Evolutionary conservation across 2,888 invertebrate genomes (phyloP).

Genomic region (Machimus atricapillus): DNA sequence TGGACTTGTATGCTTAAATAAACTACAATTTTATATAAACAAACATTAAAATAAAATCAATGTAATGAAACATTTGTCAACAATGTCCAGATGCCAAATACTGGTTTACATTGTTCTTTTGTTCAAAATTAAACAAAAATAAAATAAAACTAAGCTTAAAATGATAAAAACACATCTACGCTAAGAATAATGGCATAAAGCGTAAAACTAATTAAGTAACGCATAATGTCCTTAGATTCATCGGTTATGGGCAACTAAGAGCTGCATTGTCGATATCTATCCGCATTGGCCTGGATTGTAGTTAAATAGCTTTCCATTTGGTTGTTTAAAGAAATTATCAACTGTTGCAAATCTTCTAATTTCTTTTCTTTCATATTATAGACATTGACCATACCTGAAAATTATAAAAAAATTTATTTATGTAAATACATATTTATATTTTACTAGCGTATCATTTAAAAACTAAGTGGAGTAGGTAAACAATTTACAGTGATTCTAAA

Average conservation of each 20-base stretch:
- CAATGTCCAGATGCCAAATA: conserved; percentile 16
- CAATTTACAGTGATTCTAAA: too few species aligned
- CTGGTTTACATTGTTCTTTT: conserved; percentile 13
- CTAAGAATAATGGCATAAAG: not conserved
- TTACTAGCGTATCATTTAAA: too few species aligned
- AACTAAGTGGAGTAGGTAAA: too few species aligned
- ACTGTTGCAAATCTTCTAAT: conserved; percentile 67
- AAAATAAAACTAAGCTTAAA: not conserved
- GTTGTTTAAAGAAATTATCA: conserved; percentile 68
- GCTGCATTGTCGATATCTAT: conserved; percentile 69
- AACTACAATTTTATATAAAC: not conserved
- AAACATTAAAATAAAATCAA: conserved; percentile 9
- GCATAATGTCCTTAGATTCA: not conserved
- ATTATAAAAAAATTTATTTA: conserved; percentile 45
- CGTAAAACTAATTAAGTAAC: conserved; percentile 31
- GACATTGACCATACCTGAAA: conserved; percentile 67
- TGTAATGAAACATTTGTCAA: conserved; percentile 5
- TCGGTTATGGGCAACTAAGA: not conserved
- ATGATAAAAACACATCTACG: not conserved
- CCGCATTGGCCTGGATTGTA: conserved; percentile 69
- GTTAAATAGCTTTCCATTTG: conserved; percentile 70
- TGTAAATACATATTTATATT: not conserved
- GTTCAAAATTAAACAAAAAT: not conserved
- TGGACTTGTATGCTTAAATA: conserved; percentile 13
- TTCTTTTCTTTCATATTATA: conserved; percentile 68